phyloP scores from a whole-genome alignment of 2,113 vertebrate genomes.

The Cyanoramphus novaezelandiae region DNA sequence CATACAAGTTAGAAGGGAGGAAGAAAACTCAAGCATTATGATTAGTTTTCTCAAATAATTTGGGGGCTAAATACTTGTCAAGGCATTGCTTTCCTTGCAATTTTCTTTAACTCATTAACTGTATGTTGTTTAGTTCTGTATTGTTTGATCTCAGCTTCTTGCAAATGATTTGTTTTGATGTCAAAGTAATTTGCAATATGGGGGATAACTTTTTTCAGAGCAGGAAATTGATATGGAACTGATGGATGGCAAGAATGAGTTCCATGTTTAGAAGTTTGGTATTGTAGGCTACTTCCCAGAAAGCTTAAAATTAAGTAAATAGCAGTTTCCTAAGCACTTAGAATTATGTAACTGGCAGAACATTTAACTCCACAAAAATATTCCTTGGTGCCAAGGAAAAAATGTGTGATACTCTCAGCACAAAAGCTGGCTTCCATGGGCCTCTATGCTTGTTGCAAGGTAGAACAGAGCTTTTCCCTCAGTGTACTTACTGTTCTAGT shows the following conservation, averaged over 20 bases:
- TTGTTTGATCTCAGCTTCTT: background rate
- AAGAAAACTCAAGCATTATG: background rate
- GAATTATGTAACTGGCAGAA: background rate
- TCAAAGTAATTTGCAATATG: background rate
- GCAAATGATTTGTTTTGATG: background rate
- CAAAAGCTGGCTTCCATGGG: background rate
- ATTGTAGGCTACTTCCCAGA: background rate
- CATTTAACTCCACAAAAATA: background rate
- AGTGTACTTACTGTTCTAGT: background rate
- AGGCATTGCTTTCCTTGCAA: background rate
- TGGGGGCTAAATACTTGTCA: background rate
- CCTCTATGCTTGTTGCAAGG: fast-evolving
- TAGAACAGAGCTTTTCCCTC: background rate
- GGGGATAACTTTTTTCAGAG: background rate
- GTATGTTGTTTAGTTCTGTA: background rate
- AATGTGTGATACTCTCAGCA: background rate
- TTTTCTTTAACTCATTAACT: background rate
- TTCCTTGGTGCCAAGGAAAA: background rate
- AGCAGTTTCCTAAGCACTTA: background rate
- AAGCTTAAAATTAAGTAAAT: background rate
- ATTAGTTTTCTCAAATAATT: background rate
- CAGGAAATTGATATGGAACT: background rate
- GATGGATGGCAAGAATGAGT: background rate
- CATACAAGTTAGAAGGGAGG: background rate
- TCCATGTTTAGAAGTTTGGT: background rate